Evolutionary conservation across 2,888 invertebrate species (phyloP).

Genomic region (Periphyllus acericola): DNA sequence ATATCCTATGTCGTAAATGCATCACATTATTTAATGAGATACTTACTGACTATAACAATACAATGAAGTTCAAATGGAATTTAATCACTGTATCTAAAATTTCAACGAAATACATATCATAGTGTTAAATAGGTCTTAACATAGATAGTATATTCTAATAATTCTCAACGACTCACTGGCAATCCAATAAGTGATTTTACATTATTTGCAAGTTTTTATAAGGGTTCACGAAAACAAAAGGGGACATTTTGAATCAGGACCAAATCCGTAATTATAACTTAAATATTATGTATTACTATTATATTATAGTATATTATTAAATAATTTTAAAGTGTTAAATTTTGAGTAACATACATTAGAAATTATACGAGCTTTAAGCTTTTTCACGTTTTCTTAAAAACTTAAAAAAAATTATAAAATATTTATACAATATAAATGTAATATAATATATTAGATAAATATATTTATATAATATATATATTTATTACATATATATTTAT

Average conservation of each 20-base stretch:
- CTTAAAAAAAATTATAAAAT: slow-evolving; percentile 9
- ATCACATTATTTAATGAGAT: slow-evolving; percentile 21
- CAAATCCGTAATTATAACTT: slow-evolving; percentile 58
- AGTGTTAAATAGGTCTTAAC: slow-evolving; percentile 39
- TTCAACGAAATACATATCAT: slow-evolving; percentile 59
- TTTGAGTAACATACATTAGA: slow-evolving; percentile 39
- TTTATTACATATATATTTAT: slow-evolving; percentile 21
- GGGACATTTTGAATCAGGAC: slow-evolving; percentile 61
- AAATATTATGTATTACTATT: slow-evolving; percentile 33
- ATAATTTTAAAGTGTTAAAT: slow-evolving; percentile 49
- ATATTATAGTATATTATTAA: slow-evolving; percentile 42
- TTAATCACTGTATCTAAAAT: slow-evolving; percentile 45
- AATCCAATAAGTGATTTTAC: slow-evolving; percentile 53
- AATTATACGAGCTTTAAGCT: slow-evolving; percentile 39
- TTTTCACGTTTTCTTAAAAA: slow-evolving; percentile 43
- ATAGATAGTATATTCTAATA: slow-evolving; percentile 32
- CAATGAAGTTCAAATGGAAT: slow-evolving; percentile 33
- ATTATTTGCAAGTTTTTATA: slow-evolving; percentile 48
- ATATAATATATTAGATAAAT: slow-evolving; percentile 6
- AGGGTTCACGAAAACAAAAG: slow-evolving; percentile 61
- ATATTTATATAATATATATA: neutral
- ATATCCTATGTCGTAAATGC: neutral
- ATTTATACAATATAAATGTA: slow-evolving; percentile 32
- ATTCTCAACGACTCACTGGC: slow-evolving; percentile 45
- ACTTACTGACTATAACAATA: slow-evolving; percentile 2